Percentiles rank a stretch among this genome's conserved stretches.
phyloP scores from a whole-genome alignment of 1,140 invertebrate species.

The Aphelenchoides besseyi region DNA sequence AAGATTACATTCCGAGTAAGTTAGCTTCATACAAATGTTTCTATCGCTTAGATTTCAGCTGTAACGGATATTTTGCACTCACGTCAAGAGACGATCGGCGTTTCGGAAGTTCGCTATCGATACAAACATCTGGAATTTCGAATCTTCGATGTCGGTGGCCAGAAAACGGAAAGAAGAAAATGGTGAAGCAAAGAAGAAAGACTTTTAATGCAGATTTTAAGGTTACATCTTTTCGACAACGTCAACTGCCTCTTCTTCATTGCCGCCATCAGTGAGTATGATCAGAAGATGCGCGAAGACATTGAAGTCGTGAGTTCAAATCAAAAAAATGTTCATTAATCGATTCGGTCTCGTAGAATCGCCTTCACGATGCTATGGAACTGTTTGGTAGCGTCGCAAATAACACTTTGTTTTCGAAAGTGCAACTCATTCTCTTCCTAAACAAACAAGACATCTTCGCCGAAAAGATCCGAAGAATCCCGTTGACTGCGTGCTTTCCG shows the following conservation, averaged over 20 bases:
- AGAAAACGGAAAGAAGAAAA: constrained; percentile 76
- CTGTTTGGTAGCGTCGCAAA: constrained; percentile 99
- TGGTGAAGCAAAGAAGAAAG: constrained; percentile 64
- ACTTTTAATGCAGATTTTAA: not conserved
- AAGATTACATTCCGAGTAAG: constrained; percentile 83
- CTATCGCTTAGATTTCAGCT: constrained; percentile 2
- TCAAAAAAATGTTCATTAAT: constrained; percentile 3
- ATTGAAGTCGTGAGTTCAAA: no score
- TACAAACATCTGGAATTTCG: constrained; percentile 41
- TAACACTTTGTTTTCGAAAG: constrained; percentile 99
- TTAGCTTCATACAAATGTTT: not conserved
- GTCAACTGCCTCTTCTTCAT: constrained; percentile 51
- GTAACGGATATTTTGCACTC: constrained; percentile 24
- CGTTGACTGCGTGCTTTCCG: constrained; percentile 98
- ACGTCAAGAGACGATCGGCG: constrained; percentile 34
- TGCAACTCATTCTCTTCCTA: constrained; percentile 96
- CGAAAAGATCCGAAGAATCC: constrained; percentile 99
- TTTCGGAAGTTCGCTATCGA: constrained; percentile 32
- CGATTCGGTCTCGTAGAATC: constrained; percentile 72
- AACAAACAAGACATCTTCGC: constrained; percentile 99
- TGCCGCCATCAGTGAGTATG: constrained; percentile 54
- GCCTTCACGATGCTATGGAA: constrained; percentile 99
- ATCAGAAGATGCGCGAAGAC: constrained; percentile 45
- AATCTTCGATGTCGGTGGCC: constrained; percentile 69
- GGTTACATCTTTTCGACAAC: constrained; percentile 62